A percentile compares a stretch with the other conserved stretches of the same genome.
phyloP scores from a whole-genome alignment of 2,888 invertebrate genomes.

The Latrodectus hesperus region DNA sequence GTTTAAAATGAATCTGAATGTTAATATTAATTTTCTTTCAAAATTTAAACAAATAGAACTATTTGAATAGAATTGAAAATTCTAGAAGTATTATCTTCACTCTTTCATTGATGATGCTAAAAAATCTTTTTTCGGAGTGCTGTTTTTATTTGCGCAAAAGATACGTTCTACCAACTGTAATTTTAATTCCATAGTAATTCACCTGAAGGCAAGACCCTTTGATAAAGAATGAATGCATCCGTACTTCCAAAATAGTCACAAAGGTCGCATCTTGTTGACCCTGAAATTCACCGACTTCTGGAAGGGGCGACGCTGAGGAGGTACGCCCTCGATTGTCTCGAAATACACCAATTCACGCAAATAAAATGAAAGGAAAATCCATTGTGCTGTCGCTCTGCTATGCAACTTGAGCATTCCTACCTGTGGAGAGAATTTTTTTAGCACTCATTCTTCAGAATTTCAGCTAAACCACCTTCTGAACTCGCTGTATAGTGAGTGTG shows the following conservation, averaged over 20 bases:
- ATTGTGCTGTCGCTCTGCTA: slow-evolving; percentile 5
- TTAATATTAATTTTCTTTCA: too few species aligned
- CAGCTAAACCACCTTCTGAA: neutral
- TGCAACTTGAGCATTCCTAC: neutral
- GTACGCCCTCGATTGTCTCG: neutral
- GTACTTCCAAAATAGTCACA: neutral
- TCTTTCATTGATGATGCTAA: too few species aligned
- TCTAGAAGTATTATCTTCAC: too few species aligned
- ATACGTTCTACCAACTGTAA: too few species aligned
- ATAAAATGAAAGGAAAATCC: neutral
- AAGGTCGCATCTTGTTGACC: neutral
- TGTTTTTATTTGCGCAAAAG: too few species aligned
- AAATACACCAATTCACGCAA: neutral
- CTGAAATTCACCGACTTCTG: neutral
- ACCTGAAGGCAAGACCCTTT: too few species aligned
- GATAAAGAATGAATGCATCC: neutral
- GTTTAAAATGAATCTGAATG: too few species aligned
- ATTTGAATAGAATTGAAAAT: too few species aligned
- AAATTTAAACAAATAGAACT: too few species aligned
- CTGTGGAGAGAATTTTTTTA: neutral
- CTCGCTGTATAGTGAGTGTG: neutral
- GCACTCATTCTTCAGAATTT: neutral
- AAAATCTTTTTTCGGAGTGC: too few species aligned
- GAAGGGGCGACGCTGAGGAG: neutral
- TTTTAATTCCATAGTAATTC: too few species aligned